Evolutionary conservation across 2,797 vertebrate genomes (phyloP).

Genomic region (Cephalopachus bancanus): DNA sequence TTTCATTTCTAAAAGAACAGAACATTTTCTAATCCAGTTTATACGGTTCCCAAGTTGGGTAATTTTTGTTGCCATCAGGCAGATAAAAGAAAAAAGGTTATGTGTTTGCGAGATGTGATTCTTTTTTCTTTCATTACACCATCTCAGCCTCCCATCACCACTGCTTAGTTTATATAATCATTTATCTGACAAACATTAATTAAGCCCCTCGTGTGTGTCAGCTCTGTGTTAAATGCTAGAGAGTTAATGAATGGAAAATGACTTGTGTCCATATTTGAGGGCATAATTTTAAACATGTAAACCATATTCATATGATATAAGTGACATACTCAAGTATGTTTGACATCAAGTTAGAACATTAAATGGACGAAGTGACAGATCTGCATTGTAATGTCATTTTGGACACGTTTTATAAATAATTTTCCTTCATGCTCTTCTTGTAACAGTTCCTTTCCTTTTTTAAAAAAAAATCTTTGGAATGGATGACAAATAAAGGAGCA

Average conservation of each 20-base stretch:
- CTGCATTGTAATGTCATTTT: background rate
- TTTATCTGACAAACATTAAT: background rate
- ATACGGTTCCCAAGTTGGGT: background rate
- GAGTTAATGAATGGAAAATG: background rate
- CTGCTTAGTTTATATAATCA: background rate
- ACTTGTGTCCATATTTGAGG: background rate
- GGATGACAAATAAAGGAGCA: background rate
- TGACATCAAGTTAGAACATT: background rate
- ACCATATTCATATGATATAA: background rate
- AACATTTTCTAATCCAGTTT: background rate
- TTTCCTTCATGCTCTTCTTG: background rate
- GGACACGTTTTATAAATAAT: background rate
- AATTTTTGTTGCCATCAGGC: background rate
- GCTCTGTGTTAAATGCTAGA: background rate
- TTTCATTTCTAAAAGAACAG: constrained; percentile 15
- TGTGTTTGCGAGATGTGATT: background rate
- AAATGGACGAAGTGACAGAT: background rate
- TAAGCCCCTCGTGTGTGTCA: background rate
- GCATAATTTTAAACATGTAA: background rate
- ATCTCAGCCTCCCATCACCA: background rate
- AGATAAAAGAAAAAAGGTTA: background rate
- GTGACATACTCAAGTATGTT: background rate
- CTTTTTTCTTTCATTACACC: background rate
- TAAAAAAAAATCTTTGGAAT: background rate
- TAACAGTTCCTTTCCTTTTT: background rate